phyloP scores from a whole-genome alignment of 2,888 invertebrate genomes.

The Mimachlamys varia region DNA sequence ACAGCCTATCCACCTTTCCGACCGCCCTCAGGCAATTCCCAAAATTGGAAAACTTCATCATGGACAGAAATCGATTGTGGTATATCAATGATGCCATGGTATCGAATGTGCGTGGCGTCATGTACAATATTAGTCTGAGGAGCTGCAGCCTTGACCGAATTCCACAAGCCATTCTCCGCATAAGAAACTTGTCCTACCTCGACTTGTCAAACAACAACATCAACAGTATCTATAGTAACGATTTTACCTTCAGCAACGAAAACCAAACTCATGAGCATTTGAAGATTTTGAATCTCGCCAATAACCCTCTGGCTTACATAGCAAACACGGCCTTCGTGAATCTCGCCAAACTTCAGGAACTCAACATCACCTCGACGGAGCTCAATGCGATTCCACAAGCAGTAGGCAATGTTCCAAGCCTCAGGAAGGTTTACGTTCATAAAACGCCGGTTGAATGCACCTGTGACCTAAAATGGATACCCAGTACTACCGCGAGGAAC shows the following conservation, averaged over 20 bases:
- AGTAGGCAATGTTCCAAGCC: neutral
- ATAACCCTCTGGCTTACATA: neutral
- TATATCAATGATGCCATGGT: constrained; percentile 22
- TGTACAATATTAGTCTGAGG: neutral
- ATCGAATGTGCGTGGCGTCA: neutral
- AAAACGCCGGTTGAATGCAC: neutral
- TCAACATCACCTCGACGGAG: neutral
- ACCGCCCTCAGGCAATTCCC: neutral
- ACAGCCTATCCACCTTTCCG: neutral
- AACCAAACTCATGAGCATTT: neutral
- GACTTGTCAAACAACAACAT: neutral
- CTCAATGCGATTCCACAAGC: neutral
- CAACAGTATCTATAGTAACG: neutral
- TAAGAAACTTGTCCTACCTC: neutral
- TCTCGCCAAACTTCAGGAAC: neutral
- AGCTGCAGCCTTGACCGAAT: neutral
- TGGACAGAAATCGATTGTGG: neutral
- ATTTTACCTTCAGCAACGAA: neutral
- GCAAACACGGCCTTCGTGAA: neutral
- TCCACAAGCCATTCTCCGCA: neutral
- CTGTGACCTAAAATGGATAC: neutral
- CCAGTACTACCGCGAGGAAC: neutral
- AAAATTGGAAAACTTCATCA: neutral
- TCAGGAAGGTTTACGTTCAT: neutral
- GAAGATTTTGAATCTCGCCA: neutral